Evolutionary conservation across 2,113 vertebrate species (phyloP).

Genomic region (Indicator maculatus): DNA sequence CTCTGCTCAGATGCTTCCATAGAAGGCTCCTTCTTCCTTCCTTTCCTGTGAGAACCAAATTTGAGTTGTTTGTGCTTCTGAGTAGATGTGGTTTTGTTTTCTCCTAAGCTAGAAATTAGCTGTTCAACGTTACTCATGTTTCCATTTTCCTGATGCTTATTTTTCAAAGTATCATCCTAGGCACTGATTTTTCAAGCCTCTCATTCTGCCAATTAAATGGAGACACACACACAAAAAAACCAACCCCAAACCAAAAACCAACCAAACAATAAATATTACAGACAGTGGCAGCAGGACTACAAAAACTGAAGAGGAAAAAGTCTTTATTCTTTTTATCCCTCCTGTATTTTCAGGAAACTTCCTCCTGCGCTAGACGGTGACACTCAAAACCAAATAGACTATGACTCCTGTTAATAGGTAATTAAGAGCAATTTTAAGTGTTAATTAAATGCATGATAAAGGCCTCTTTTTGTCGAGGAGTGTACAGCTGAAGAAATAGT

Average conservation of each 20-base stretch:
- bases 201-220: conserved; percentile 35
- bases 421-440: conserved; percentile 39
- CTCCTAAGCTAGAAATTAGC: background rate
- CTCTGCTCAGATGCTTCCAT: background rate
- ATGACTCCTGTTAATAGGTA: conserved; percentile 27
- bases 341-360: background rate
- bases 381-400: conserved; percentile 9
- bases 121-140: background rate
- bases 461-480: background rate
- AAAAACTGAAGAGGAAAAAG: background rate
- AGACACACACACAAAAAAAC: background rate
- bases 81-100: background rate
- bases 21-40: background rate
- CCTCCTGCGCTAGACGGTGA: background rate
- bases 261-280: background rate
- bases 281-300: background rate
- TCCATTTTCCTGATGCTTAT: background rate
- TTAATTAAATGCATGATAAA: conserved; percentile 9
- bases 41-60: conserved; percentile 7
- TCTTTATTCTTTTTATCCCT: conserved; percentile 20
- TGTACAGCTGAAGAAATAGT: background rate
- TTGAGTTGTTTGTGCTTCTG: background rate
- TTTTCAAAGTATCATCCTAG: background rate
- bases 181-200: background rate
- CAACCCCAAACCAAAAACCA: too few species aligned